Base-by-base conservation (phyloP, 2,797 vertebrate species). In the Sylvilagus floridanus region DNA sequence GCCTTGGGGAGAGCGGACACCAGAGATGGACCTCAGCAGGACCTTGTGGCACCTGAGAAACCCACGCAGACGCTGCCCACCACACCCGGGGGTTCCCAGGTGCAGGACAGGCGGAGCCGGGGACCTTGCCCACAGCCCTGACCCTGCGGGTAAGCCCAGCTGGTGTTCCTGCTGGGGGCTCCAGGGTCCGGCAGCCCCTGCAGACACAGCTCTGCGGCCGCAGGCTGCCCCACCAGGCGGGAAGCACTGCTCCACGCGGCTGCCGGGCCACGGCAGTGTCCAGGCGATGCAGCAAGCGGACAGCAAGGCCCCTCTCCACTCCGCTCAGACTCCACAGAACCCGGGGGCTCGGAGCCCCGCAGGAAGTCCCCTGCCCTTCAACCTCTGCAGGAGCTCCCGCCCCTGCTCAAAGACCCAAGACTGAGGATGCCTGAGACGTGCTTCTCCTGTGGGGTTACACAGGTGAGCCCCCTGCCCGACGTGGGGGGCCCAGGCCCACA, bases 21-120 rank as follows among this genome's bases (percentile, higher is more conserved):
- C 30, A 57, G 30, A 84, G 82, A 63, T 72, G 92, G n/a, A 7
- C 63, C 21, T 19, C 3, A 19, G 30, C 30, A 50, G 47, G 13
- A 60, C 66, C 30, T 3, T 9, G 8, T 1, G 14, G 37, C 54
- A 13, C 35, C 28, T 2, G 5, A 82, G 42, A 32, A 73, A 24
- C 11, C n/a, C 8, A 14, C 0, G 1, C 10, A 13, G 68, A 50
- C 0, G 5, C 73, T 35, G 14, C 72, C 47, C 57, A 16, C 3
- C 28, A 32, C 1, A 0, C 82, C 9, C 42, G 60, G 60, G 24
- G 24, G 71, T 54, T 26, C 35, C 32, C 8, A 24, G 76, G 76
- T 7, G 5, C 0, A 26, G 28, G 52, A 1, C 28, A 13, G 26
- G 22, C 11, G 28, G 28, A 42, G 50, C n/a, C 2, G 0, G 26